phyloP scores from a whole-genome alignment of 2,888 invertebrate genomes.

The Meloe dianella region DNA sequence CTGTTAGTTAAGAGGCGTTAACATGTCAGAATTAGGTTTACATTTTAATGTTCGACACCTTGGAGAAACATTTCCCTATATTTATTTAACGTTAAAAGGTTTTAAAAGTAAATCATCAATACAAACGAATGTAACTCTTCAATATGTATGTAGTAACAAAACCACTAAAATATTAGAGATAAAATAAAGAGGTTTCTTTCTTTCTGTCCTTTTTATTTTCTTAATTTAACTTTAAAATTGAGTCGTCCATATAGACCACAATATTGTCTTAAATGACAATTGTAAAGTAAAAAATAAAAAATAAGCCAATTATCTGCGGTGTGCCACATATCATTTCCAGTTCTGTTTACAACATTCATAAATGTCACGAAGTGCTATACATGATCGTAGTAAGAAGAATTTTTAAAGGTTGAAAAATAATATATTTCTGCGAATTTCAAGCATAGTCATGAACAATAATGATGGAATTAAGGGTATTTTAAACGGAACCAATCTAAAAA shows the following conservation, averaged over 20 bases:
- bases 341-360: slow-evolving; percentile 7
- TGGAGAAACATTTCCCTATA: slow-evolving; percentile 49
- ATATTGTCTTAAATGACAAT: slow-evolving; percentile 7
- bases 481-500: slow-evolving; percentile 4
- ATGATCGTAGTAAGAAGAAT: slow-evolving; percentile 7
- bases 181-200: background rate
- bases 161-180: background rate
- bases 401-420: slow-evolving; percentile 7
- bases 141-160: background rate
- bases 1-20: slow-evolving; percentile 33
- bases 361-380: slow-evolving; percentile 3
- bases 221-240: background rate
- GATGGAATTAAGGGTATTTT: slow-evolving; percentile 1
- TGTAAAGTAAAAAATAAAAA: background rate
- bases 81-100: slow-evolving; percentile 53
- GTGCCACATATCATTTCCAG: slow-evolving; percentile 7
- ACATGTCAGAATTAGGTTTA: slow-evolving; percentile 41
- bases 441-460: slow-evolving; percentile 5
- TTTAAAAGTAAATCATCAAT: slow-evolving; percentile 46
- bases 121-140: background rate
- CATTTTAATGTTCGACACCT: slow-evolving; percentile 47
- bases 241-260: slow-evolving; percentile 5
- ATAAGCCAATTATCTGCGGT: slow-evolving; percentile 5
- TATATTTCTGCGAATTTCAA: slow-evolving; percentile 3
- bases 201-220: background rate